Evolutionary conservation across 2,113 vertebrate genomes (phyloP).

Genomic region (Podiceps cristatus): DNA sequence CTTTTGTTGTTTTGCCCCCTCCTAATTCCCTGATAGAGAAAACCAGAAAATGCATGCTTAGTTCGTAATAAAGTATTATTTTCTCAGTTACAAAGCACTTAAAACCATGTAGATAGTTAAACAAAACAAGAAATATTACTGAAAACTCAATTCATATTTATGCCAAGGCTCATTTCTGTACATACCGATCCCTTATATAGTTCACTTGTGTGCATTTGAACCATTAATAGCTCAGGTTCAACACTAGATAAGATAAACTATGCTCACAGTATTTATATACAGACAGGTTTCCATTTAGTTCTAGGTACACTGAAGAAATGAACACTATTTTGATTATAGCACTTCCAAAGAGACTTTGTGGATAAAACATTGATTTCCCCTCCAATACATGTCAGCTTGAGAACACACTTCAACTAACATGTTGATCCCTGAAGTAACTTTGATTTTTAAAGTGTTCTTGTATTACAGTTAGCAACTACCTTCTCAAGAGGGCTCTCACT

Average conservation of each 20-base stretch:
- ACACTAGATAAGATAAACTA: background rate
- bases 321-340: background rate
- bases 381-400: background rate
- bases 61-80: background rate
- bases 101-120: background rate
- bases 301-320: background rate
- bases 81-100: background rate
- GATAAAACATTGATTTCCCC: background rate
- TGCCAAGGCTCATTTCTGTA: background rate
- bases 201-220: background rate
- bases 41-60: background rate
- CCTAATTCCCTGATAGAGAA: background rate
- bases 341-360: background rate
- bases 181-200: background rate
- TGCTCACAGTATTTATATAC: background rate
- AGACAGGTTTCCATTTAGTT: background rate
- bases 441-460: background rate
- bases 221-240: background rate
- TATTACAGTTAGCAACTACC: background rate
- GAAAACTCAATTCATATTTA: background rate
- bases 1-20: fast-evolving
- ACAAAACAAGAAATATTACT: background rate
- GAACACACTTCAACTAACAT: background rate
- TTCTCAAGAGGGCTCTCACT: background rate
- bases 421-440: background rate